Evolutionary conservation across 2,113 vertebrate species (phyloP), one percentile per base, ranked within the genome.

Genomic region (Mus pahari): DNA sequence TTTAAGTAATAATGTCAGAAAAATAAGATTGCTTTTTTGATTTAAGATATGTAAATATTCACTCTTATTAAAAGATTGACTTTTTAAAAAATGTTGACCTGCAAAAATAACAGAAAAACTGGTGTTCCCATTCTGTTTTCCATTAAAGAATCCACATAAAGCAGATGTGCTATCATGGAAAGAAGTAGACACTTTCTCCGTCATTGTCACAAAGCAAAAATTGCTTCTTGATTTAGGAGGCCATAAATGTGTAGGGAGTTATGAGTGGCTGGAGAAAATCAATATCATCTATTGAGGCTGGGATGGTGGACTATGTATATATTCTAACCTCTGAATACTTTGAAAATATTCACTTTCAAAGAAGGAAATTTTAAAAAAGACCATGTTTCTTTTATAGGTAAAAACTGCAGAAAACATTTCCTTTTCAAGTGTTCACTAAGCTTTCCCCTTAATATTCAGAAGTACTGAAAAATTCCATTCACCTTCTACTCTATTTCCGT

Each of bases 141-240:
- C 26, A 92, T 53, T 94, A 78, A 92, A 68, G 17, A 91, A 91
- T 74, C 3, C 73, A 1, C 55, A 89, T 55, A 68, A 79, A 88
- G 42, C 12, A 94, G 60, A 93, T 71, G 31, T 48, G 48, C 31
- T 90, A 95, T 55, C 86, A 60, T 73, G 55, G 64, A 84, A n/a
- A 83, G 81, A 91, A 83, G 48, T 53, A 36, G n/a, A 4, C 71
- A 60, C 53, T 92, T 97, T 97, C 79, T 87, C 48, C 39, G 48
- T 81, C 24, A 73, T 64, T 97, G 94, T 97, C 91, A 97, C 81
- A 97, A 95, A 42, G 39, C 45, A 79, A 97, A 97, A 90, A 94
- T 94, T 96, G 66, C 82, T 97, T 97, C 96, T 96, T 97, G 93
- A 96, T 97, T 96, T 96, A 97, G 77, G 39, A 89, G 48, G 24